Evolutionary conservation across 2,888 invertebrate species (phyloP), one percentile per base, ranked within the genome.

Genomic region (Drosophila setosimentum): DNA sequence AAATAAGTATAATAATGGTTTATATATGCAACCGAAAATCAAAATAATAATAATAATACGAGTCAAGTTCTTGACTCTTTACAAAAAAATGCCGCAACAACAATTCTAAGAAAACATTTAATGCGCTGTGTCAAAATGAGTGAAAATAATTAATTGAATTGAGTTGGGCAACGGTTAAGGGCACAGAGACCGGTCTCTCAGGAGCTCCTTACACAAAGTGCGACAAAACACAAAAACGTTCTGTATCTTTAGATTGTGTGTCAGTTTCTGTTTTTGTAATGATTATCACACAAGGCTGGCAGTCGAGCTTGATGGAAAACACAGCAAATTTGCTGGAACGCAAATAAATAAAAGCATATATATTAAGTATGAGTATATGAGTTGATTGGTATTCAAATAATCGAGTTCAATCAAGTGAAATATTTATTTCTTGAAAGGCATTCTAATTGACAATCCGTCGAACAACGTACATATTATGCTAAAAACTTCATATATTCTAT

Each of bases 201-300:
- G 58, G 40, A 58, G 37, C 42, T 42, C 3, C 16, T 35, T 24
- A 11, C 24, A 27, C 40, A 27, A 30, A 30, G 32, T 45, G 53
- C 49, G 32, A 50, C 51, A 29, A 18, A 21, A 57, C 37, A 57
- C 29, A 42, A 21, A 62, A 42, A 35, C 18, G 27, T n/a, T 45
- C 33, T 35, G 53, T 54, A 33, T 24, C 64, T 45, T 33, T 54
- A 27, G 32, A 40, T 49, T 53, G 24, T 49, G 63, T 63, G 58
- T 78, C 62, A 68, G 57, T 82, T 62, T 48, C 45, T 66, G 57
- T 45, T 74, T 50, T 60, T 76, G 62, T 48, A 35, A 65, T 53
- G 49, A 67, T 76, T 69, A 85, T 85, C 83, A 35, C 51, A 32
- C 35, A 59, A 62, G 81, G 65, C 58, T 66, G 68, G 48, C 61